Evolutionary conservation across 2,113 vertebrate species (phyloP).

Genomic region (Grammomys dolichurus): DNA sequence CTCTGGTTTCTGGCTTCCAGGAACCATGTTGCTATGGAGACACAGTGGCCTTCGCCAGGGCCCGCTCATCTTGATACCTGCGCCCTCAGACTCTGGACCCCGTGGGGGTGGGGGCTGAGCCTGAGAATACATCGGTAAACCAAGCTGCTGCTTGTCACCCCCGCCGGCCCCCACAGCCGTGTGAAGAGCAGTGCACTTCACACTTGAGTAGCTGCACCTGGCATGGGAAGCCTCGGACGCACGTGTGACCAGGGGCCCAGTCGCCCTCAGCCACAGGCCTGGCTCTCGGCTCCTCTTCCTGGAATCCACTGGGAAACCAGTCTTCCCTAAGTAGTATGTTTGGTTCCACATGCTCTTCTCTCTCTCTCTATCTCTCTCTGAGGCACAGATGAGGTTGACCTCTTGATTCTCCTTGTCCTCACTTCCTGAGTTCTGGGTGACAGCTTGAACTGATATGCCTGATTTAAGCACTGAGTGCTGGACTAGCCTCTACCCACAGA

Average conservation of each 20-base stretch:
- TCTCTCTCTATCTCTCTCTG: too few relatives aligned
- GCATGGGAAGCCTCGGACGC: neutral
- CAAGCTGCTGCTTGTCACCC: rapidly evolving
- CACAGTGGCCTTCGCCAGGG: neutral
- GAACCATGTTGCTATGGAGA: neutral
- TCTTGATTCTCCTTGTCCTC: neutral
- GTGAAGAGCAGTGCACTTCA: neutral
- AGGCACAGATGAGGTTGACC: neutral
- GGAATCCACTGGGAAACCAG: rapidly evolving
- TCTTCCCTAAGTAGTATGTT: too few relatives aligned
- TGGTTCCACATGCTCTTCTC: neutral
- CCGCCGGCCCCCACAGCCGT: neutral
- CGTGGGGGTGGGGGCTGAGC: neutral
- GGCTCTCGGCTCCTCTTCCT: neutral
- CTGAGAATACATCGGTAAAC: neutral
- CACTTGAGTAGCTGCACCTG: neutral
- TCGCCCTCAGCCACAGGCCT: neutral
- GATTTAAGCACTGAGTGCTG: neutral
- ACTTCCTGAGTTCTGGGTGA: too few relatives aligned
- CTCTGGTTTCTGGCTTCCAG: neutral
- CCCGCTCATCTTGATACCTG: neutral
- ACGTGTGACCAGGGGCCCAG: neutral
- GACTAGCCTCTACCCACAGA: too few relatives aligned
- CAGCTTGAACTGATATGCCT: too few relatives aligned
- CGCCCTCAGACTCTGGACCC: too few relatives aligned